These are phyloP conservation scores for Aspidiotus rigidus DNA, from an alignment of 2,888 invertebrate species.

Conservation along the genomic window DNA sequence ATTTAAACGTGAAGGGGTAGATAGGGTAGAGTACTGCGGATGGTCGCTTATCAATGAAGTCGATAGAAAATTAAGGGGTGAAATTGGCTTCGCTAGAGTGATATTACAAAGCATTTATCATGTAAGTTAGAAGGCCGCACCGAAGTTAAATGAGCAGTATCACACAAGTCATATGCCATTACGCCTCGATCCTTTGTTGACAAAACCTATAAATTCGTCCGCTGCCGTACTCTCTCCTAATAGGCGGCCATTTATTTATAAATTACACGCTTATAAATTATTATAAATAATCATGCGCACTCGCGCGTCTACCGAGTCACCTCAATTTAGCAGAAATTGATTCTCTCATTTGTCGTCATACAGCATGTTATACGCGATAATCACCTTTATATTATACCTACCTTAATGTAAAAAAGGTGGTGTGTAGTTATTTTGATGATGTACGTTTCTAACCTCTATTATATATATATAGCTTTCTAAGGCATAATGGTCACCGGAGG, in stretches of 20 bases:
- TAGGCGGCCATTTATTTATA: conserved; percentile 29
- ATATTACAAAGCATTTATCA: conserved; percentile 31
- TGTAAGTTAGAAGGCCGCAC: conserved; percentile 31
- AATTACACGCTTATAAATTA: conserved; percentile 33
- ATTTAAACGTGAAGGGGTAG: conserved; percentile 3
- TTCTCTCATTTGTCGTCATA: too few species aligned
- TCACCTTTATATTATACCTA: too few species aligned
- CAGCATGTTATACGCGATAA: too few species aligned
- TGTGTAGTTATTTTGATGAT: too few species aligned
- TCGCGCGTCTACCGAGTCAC: too few species aligned
- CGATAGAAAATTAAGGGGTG: conserved; percentile 25
- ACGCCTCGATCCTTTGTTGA: conserved; percentile 24
- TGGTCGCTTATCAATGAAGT: conserved; percentile 26
- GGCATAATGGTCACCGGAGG: too few species aligned
- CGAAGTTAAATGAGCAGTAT: conserved; percentile 32
- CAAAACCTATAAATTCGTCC: conserved; percentile 31
- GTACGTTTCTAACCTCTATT: too few species aligned
- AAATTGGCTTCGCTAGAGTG: conserved; percentile 12
- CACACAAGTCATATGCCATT: conserved; percentile 30
- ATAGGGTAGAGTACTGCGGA: neutral
- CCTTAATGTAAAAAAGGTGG: too few species aligned
- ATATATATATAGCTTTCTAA: too few species aligned
- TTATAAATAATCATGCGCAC: conserved; percentile 1
- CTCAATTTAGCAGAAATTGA: too few species aligned
- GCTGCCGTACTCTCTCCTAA: conserved; percentile 20